phyloP scores from a whole-genome alignment of 2,113 vertebrate species.

The Lampris megalopsis region DNA sequence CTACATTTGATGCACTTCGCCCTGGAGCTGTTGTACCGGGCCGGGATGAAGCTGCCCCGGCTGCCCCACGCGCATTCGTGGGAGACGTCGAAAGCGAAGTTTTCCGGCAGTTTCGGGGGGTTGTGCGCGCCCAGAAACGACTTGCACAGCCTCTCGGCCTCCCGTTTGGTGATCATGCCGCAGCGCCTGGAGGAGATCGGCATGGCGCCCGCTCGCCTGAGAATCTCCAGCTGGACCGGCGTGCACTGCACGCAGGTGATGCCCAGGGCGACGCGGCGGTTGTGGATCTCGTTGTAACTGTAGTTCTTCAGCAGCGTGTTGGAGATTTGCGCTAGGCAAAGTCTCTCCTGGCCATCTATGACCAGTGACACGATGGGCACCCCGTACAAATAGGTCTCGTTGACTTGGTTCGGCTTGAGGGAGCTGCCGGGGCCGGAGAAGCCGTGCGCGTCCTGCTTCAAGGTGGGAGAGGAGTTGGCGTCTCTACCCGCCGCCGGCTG shows the following conservation, averaged over 20 bases:
- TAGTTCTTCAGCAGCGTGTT: slow-evolving; percentile 93
- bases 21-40: slow-evolving; percentile 92
- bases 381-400: slow-evolving; percentile 93
- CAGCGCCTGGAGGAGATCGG: slow-evolving; percentile 92
- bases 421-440: slow-evolving; percentile 86
- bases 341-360: slow-evolving; percentile 93
- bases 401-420: slow-evolving; percentile 95
- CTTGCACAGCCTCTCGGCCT: slow-evolving; percentile 93
- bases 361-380: slow-evolving; percentile 94
- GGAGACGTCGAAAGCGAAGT: slow-evolving; percentile 92
- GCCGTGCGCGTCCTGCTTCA: slow-evolving; percentile 88
- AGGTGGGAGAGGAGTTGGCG: slow-evolving; percentile 88
- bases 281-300: slow-evolving; percentile 96
- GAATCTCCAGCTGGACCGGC: slow-evolving; percentile 92
- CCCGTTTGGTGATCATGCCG: slow-evolving; percentile 94
- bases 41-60: slow-evolving; percentile 91
- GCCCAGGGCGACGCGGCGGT: slow-evolving; percentile 90
- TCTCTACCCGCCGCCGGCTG: slow-evolving; percentile 91
- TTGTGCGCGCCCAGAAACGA: slow-evolving; percentile 91
- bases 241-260: slow-evolving; percentile 95
- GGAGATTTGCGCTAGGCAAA: slow-evolving; percentile 94
- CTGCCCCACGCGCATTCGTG: slow-evolving; percentile 94
- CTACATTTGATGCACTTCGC: slow-evolving; percentile 95
- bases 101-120: slow-evolving; percentile 91
- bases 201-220: slow-evolving; percentile 92